Conservation (phyloP, 2,797 vertebrate genomes). For the Coregonus suidteri region DNA sequence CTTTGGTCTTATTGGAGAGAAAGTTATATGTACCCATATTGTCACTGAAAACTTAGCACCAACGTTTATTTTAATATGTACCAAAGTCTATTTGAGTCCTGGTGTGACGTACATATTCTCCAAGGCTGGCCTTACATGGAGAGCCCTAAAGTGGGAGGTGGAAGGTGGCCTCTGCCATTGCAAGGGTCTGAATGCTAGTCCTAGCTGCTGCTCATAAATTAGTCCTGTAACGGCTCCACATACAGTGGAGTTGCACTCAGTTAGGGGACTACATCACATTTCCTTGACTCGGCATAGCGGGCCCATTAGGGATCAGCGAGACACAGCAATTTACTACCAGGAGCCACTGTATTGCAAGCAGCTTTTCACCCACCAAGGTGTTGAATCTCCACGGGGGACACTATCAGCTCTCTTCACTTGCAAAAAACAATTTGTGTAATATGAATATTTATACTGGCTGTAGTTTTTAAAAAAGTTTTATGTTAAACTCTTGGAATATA, state of each 20-base stretch:
- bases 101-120: conserved; percentile 51
- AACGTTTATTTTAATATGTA: conserved; percentile 11
- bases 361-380: background rate
- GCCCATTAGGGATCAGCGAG: conserved; percentile 23
- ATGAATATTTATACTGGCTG: background rate
- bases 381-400: background rate
- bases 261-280: conserved; percentile 69
- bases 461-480: background rate
- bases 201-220: conserved; percentile 70
- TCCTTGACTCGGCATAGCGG: conserved; percentile 66
- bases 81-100: conserved; percentile 58
- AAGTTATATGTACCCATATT: background rate
- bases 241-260: conserved; percentile 26
- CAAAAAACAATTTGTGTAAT: background rate
- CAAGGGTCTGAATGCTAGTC: conserved; percentile 37
- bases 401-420: background rate
- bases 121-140: conserved; percentile 67
- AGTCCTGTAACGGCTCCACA: conserved; percentile 49
- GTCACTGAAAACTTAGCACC: background rate
- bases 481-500: background rate
- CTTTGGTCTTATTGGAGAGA: background rate
- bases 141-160: conserved; percentile 73
- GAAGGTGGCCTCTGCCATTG: conserved; percentile 53
- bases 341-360: background rate
- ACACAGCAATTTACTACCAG: conserved; percentile 37